phyloP scores from a whole-genome alignment of 2,797 vertebrate genomes.

The Limosa lapponica region DNA sequence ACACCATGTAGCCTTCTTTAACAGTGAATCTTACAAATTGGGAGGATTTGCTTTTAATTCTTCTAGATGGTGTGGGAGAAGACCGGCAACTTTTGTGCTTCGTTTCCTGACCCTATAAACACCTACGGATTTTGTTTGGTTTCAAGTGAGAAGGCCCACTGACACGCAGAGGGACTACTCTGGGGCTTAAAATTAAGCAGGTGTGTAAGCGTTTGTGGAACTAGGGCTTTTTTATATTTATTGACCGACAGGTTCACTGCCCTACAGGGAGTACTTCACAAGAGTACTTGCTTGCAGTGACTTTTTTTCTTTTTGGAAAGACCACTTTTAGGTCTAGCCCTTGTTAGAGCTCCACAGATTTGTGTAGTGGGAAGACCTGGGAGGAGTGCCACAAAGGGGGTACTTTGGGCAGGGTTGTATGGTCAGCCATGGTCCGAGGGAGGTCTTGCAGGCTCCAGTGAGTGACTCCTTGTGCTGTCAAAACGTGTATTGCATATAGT shows the following conservation, averaged over 20 bases:
- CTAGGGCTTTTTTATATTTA: constrained; percentile 1
- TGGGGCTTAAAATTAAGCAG: constrained; percentile 27
- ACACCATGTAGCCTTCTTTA: not conserved
- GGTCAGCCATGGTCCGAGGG: not conserved
- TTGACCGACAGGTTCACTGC: not conserved
- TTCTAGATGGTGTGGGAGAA: not conserved
- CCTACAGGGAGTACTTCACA: not conserved
- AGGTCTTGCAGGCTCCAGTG: not conserved
- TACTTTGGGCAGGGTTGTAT: not conserved
- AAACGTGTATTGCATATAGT: accelerated
- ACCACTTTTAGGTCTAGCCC: not conserved
- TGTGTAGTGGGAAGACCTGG: not conserved
- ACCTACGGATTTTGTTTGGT: not conserved
- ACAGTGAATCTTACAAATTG: not conserved
- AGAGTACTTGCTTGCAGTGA: not conserved
- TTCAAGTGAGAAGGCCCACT: not conserved
- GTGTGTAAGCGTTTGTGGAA: not conserved
- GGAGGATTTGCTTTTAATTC: constrained; percentile 7
- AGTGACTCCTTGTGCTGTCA: not conserved
- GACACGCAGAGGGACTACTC: not conserved
- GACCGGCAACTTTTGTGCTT: not conserved
- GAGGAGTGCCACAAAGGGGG: not conserved
- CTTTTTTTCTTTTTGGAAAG: not conserved
- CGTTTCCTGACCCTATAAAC: constrained; percentile 9
- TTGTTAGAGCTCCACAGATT: not conserved